A percentile compares a stretch with the other conserved stretches of the same genome.
Evolutionary conservation across 2,888 invertebrate genomes (phyloP).

Genomic region (Schizaphis graminum): DNA sequence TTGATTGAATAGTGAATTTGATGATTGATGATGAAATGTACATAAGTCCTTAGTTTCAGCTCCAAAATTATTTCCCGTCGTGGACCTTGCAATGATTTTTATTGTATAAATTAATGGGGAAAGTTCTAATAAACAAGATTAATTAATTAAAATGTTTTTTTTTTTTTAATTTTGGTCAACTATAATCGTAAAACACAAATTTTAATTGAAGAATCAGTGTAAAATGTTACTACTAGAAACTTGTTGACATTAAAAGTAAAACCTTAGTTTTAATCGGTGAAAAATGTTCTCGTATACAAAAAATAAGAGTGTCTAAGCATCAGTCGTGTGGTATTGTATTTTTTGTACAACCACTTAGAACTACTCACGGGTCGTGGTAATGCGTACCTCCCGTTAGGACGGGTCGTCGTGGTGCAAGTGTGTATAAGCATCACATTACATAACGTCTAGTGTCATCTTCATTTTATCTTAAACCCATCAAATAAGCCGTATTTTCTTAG

Average conservation of each 20-base stretch:
- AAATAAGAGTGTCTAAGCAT: background rate
- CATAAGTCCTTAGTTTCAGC: background rate
- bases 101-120: no score
- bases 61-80: background rate
- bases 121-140: background rate
- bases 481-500: background rate
- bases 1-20: no score
- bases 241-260: background rate
- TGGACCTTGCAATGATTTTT: background rate
- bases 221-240: background rate
- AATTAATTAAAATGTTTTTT: background rate
- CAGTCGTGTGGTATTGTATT: background rate
- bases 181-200: background rate
- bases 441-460: background rate
- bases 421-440: background rate
- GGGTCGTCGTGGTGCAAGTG: background rate
- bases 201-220: background rate
- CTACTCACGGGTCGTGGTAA: background rate
- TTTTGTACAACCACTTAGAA: background rate
- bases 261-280: background rate
- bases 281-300: background rate
- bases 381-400: background rate
- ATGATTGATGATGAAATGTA: background rate
- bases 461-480: background rate
- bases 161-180: background rate